A percentile compares a stretch with the other conserved stretches of the same genome.
phyloP scores from a whole-genome alignment of 2,797 vertebrate genomes.

The Menidia menidia region DNA sequence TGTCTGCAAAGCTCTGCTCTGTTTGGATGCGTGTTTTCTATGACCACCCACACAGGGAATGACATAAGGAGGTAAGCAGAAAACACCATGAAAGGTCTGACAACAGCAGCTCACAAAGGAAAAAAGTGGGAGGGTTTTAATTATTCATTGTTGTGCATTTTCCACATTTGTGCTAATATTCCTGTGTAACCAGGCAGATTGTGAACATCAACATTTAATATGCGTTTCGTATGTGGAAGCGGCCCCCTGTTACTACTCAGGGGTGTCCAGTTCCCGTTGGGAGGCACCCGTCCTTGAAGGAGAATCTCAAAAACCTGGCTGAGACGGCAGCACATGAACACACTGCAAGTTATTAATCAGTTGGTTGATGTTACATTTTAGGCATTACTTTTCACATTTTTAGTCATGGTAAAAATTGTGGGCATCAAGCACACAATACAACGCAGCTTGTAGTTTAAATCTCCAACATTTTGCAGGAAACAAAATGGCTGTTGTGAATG shows the following conservation, averaged over 20 bases:
- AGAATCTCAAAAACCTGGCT: slow-evolving; percentile 22
- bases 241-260: slow-evolving; percentile 10
- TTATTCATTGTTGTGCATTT: slow-evolving; percentile 12
- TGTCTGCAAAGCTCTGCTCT: slow-evolving; percentile 17
- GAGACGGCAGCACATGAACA: not conserved
- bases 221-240: slow-evolving; percentile 32
- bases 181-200: slow-evolving; percentile 19
- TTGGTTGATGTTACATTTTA: too few species aligned
- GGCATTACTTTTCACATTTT: too few species aligned
- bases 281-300: slow-evolving; percentile 11
- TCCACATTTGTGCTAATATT: slow-evolving; percentile 25
- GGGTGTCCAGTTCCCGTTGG: slow-evolving; percentile 5
- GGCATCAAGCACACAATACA: too few species aligned
- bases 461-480: too few species aligned
- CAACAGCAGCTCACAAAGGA: slow-evolving; percentile 24
- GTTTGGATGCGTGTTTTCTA: slow-evolving; percentile 4
- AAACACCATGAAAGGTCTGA: not conserved
- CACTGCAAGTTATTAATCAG: too few species aligned
- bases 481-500: too few species aligned
- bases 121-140: not conserved
- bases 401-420: too few species aligned
- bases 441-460: too few species aligned
- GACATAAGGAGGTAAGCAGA: not conserved
- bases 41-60: not conserved
- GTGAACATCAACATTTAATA: slow-evolving; percentile 64